Conservation (phyloP, 2,797 vertebrate genomes). For the Ataeniobius toweri region DNA sequence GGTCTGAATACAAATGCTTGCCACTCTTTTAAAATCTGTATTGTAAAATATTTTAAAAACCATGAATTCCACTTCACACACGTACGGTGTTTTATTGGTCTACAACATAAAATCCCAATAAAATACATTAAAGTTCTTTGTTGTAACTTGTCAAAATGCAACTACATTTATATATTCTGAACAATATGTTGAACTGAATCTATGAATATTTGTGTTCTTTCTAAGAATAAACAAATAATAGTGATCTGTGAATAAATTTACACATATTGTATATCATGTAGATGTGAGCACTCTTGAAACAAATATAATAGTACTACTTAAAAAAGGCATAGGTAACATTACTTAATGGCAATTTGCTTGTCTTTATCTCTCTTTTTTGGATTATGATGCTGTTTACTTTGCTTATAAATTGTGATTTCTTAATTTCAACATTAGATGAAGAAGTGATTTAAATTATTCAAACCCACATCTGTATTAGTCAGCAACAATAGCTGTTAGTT, state of each 20-base stretch:
- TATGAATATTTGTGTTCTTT: slow-evolving; percentile 34
- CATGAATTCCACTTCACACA: too few relatives aligned
- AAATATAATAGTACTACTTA: neutral
- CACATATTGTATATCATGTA: neutral
- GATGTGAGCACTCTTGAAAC: neutral
- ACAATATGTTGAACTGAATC: slow-evolving; percentile 18
- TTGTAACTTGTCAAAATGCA: too few relatives aligned
- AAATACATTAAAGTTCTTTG: too few relatives aligned
- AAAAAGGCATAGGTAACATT: neutral
- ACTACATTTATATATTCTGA: neutral
- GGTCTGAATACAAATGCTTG: neutral
- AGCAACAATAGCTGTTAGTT: neutral
- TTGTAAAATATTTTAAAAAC: too few relatives aligned
- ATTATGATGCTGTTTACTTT: slow-evolving; percentile 5
- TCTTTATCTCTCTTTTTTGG: neutral
- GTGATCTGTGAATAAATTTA: neutral
- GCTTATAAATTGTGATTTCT: neutral
- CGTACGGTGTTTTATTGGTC: too few relatives aligned
- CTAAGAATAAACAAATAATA: neutral
- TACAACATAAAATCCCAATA: too few relatives aligned
- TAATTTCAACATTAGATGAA: neutral
- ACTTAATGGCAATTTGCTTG: neutral
- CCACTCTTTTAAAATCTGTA: neutral
- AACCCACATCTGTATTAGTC: neutral
- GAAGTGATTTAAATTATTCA: neutral